Percentiles rank a stretch among this genome's conserved stretches.
Evolutionary conservation across 1,140 invertebrate species (phyloP).

Genomic region (Lutraria rhynchaena): DNA sequence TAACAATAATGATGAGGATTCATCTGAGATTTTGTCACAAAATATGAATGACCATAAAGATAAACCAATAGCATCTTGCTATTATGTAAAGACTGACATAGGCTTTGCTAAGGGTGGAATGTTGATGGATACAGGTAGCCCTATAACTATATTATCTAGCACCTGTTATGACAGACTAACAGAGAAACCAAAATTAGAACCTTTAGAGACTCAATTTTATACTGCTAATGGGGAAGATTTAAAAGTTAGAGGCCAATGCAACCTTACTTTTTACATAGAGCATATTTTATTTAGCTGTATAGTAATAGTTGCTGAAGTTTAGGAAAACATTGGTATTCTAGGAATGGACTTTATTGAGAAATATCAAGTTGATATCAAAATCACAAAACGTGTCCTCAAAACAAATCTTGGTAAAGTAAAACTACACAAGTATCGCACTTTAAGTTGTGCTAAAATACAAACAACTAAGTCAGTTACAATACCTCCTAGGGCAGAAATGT

Average conservation of each 20-base stretch:
- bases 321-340: not conserved
- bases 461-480: not conserved
- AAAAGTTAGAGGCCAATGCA: not conserved
- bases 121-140: too few relatives aligned
- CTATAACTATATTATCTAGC: too few relatives aligned
- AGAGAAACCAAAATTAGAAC: too few relatives aligned
- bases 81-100: too few relatives aligned
- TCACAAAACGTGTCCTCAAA: not conserved
- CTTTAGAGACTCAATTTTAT: too few relatives aligned
- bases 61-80: too few relatives aligned
- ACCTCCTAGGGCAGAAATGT: not conserved
- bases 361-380: not conserved
- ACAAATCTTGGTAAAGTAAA: not conserved
- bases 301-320: not conserved
- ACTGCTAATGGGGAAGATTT: not conserved
- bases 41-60: too few relatives aligned
- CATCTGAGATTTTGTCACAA: too few relatives aligned
- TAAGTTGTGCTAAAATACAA: not conserved
- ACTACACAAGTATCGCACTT: not conserved
- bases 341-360: not conserved
- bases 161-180: too few relatives aligned
- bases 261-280: not conserved
- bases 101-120: too few relatives aligned
- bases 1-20: slow-evolving; percentile 2
- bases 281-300: not conserved